Conservation (phyloP, 2,113 vertebrate species). For the Loxodonta africana region DNA sequence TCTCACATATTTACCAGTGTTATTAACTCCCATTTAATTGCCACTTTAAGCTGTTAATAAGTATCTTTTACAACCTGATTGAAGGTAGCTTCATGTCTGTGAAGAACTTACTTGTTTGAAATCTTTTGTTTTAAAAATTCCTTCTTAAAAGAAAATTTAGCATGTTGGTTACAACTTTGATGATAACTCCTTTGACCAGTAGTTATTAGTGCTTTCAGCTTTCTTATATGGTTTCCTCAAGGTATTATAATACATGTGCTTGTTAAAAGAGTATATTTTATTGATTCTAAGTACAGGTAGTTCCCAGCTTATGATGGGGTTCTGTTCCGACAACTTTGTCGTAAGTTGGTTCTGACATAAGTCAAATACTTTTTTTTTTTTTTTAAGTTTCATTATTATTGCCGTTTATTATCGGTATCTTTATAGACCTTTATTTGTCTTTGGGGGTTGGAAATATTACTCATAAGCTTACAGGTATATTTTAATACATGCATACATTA, state of each 20-base stretch:
- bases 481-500: too few species aligned
- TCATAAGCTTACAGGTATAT: too few species aligned
- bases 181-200: not conserved
- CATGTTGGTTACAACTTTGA: not conserved
- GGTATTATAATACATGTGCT: not conserved
- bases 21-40: conserved; percentile 20
- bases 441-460: too few species aligned
- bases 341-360: too few species aligned
- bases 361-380: too few species aligned
- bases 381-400: too few species aligned
- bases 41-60: conserved; percentile 31
- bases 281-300: not conserved
- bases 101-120: conserved; percentile 22
- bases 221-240: not conserved
- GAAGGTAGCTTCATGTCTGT: not conserved
- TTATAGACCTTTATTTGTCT: too few species aligned
- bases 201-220: not conserved
- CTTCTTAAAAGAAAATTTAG: not conserved
- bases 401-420: too few species aligned
- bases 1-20: not conserved
- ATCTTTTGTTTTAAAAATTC: conserved; percentile 10
- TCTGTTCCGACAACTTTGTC: too few species aligned
- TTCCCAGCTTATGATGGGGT: too few species aligned
- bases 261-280: conserved; percentile 15
- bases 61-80: conserved; percentile 24